Percentiles rank a stretch among this genome's conserved stretches.
Evolutionary conservation across 2,797 vertebrate species (phyloP).

Genomic region (Smutsia gigantea): DNA sequence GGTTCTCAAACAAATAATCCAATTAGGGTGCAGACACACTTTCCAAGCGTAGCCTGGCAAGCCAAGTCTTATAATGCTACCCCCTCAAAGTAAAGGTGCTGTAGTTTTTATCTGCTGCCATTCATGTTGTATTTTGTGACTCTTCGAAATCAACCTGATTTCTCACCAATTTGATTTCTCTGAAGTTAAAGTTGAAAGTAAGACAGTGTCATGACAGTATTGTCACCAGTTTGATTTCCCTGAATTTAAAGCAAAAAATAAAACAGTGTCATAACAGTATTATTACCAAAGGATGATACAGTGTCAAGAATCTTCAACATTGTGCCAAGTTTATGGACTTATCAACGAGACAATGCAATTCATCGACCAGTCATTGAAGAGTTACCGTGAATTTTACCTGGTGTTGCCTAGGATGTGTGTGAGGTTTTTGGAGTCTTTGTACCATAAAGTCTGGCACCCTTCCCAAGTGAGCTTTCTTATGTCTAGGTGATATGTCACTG

Average conservation of each 20-base stretch:
- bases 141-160: not conserved
- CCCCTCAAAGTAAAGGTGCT: not conserved
- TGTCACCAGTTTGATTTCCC: not conserved
- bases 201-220: not conserved
- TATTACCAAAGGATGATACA: not conserved
- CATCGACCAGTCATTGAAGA: not conserved
- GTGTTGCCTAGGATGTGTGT: not conserved
- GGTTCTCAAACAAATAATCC: not conserved
- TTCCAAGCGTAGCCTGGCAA: not conserved
- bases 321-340: not conserved
- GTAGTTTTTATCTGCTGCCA: not conserved
- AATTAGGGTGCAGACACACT: not conserved
- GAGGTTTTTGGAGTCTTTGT: not conserved
- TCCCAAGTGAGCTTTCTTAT: not conserved
- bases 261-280: not conserved
- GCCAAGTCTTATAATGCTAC: not conserved
- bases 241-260: constrained; percentile 5
- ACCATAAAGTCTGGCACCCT: not conserved
- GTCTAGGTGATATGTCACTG: not conserved
- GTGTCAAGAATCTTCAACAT: not conserved
- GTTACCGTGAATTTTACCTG: not conserved
- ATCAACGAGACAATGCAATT: not conserved
- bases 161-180: not conserved
- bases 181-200: not conserved
- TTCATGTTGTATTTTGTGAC: not conserved